Evolutionary conservation across 1,140 invertebrate genomes (phyloP), one percentile per base, ranked within the genome.

Genomic region (Asbolus verrucosus): DNA sequence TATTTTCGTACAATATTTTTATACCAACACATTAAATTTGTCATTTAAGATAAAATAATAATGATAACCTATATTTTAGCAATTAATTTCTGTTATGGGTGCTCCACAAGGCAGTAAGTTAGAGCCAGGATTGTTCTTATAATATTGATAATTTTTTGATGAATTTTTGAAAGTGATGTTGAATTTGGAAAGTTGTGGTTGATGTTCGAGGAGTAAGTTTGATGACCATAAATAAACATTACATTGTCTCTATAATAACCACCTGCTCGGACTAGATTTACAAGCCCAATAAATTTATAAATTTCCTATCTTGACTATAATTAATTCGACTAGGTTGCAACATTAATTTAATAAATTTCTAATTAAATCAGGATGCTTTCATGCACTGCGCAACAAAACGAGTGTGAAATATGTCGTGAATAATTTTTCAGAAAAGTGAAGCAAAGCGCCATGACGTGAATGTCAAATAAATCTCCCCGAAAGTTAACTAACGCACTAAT

Each of bases 401-500:
- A 18, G 43, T 50, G 43, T 50, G 19, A 50, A 50, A 36, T 36
- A 36, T 36, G 33, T 36, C 11, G 33, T 36, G 5, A 36, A 6
- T 6, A 36, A 36, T 5, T 5, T 30, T 4, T 0, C 4, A 36
- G 11, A 36, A 36, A 8, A n/a, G 33, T 4, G 2, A 36, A 11
- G 11, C n/a, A 6, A n/a, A 2, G n/a, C 21, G 46, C 4, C 46
- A 30, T n/a, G 6, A 36, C 6, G 46, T 13, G 9, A 6, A 24
- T 27, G 11, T 54, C 46, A 21, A 13, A 54, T 54, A 31, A 30
- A 54, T 54, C 21, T 54, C 0, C 19, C 46, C 11, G 21, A 30
- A 54, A 30, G 46, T 27, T 31, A 54, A 54, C 46, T 19, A 54
- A 54, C 46, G 46, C 21, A 54, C 46, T 54, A 54, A 54, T 54